phyloP scores from a whole-genome alignment of 30 jellyfish, hydroid and myxozoan species.

The Hydra vulgaris region DNA sequence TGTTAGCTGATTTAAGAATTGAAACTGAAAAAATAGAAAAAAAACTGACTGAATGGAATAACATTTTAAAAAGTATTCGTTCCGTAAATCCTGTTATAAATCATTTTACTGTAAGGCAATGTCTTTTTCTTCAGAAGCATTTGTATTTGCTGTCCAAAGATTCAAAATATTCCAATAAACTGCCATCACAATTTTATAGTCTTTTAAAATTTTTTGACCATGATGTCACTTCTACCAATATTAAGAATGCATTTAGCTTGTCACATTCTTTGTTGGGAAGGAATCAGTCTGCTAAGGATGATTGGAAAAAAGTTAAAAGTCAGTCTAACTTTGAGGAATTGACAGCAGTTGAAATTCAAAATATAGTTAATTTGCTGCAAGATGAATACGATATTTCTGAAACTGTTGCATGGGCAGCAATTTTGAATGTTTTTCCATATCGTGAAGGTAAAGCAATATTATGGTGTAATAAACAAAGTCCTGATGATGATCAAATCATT shows the following conservation, averaged over 20 bases:
- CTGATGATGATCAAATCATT: slow-evolving; percentile 14
- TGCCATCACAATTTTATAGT: not conserved
- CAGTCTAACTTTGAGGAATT: slow-evolving; percentile 32
- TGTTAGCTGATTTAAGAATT: slow-evolving; percentile 1
- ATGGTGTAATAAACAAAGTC: slow-evolving; percentile 31
- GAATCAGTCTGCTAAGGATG: not conserved
- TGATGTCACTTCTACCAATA: not conserved
- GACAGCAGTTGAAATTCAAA: slow-evolving; percentile 1
- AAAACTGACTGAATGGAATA: slow-evolving; percentile 29
- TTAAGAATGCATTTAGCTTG: slow-evolving; percentile 7
- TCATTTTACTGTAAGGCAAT: slow-evolving; percentile 40
- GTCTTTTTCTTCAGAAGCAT: slow-evolving; percentile 31
- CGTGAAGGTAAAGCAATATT: slow-evolving; percentile 20
- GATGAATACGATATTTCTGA: slow-evolving; percentile 5
- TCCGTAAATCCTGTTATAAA: slow-evolving; percentile 20
- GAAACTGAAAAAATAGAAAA: slow-evolving; percentile 14
- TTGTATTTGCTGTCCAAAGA: not conserved
- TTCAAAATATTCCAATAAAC: not conserved
- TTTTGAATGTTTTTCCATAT: slow-evolving; percentile 20
- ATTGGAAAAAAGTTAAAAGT: slow-evolving; percentile 6
- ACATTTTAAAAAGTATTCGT: slow-evolving; percentile 23
- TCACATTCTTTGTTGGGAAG: slow-evolving; percentile 29
- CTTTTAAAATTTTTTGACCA: not conserved
- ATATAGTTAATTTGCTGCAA: slow-evolving; percentile 12
- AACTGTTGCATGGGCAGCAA: slow-evolving; percentile 52